Evolutionary conservation across 2,888 invertebrate species (phyloP).

Genomic region (Caradrina clavipalpis): DNA sequence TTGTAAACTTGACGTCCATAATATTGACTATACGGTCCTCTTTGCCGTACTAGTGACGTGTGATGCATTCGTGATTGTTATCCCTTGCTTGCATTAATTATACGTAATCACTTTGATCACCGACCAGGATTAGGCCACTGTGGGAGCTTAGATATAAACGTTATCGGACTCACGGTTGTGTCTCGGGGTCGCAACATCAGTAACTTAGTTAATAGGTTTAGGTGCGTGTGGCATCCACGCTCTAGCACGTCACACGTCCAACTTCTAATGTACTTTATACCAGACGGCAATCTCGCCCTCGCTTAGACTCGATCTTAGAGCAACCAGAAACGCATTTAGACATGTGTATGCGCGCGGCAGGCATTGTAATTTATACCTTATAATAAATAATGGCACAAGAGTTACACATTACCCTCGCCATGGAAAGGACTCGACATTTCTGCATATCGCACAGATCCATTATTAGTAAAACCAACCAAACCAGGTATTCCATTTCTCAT

Average conservation of each 20-base stretch:
- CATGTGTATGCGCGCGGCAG: not conserved
- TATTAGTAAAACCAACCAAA: not conserved
- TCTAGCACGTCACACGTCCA: conserved; percentile 17
- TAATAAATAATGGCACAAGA: too few relatives aligned
- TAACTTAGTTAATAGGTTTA: conserved; percentile 41
- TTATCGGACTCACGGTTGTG: conserved; percentile 33
- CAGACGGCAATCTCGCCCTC: conserved; percentile 2
- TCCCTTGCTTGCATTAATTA: not conserved
- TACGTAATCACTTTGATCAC: conserved; percentile 9
- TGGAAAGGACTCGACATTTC: too few relatives aligned
- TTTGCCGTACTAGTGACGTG: not conserved
- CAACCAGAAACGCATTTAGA: not conserved
- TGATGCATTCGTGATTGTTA: not conserved
- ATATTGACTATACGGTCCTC: not conserved
- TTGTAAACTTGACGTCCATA: not conserved
- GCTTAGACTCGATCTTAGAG: conserved; percentile 12
- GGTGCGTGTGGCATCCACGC: conserved; percentile 9
- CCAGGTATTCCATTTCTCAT: not conserved
- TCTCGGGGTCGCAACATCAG: not conserved
- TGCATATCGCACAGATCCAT: not conserved
- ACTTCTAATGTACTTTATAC: conserved; percentile 11
- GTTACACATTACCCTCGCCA: too few relatives aligned
- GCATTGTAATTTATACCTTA: not conserved
- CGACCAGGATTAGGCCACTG: conserved; percentile 1
- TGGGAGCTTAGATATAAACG: conserved; percentile 24